Percentiles rank a stretch among this genome's conserved stretches.
These are phyloP conservation scores for Zeuzera pyrina DNA, from an alignment of 2,888 invertebrate genomes.

Conservation along the genomic window DNA sequence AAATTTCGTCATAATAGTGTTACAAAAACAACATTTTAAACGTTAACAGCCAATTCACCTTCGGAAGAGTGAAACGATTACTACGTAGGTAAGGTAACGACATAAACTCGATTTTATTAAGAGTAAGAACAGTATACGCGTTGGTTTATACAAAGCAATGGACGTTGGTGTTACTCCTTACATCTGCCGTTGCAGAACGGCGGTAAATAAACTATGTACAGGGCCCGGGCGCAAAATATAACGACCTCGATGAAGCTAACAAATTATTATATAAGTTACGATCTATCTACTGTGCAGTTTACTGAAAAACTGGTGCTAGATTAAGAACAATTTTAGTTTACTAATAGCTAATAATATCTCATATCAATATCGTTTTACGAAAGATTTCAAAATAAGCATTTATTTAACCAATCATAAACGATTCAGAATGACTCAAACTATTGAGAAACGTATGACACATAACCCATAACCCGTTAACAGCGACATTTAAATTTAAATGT, in stretches of 20 bases:
- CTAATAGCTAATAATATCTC: slow-evolving; percentile 56
- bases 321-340: slow-evolving; percentile 15
- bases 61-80: slow-evolving; percentile 14
- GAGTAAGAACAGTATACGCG: slow-evolving; percentile 6
- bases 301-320: slow-evolving; percentile 36
- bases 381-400: slow-evolving; percentile 9
- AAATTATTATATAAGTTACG: slow-evolving; percentile 22
- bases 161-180: slow-evolving; percentile 63
- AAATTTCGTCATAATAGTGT: slow-evolving; percentile 7
- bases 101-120: slow-evolving; percentile 26
- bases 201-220: slow-evolving; percentile 44
- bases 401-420: slow-evolving; percentile 4
- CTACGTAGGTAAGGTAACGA: slow-evolving; percentile 34
- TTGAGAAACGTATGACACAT: slow-evolving; percentile 7
- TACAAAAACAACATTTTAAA: slow-evolving; percentile 28
- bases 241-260: slow-evolving; percentile 26
- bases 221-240: slow-evolving; percentile 32
- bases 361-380: slow-evolving; percentile 48
- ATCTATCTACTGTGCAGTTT: slow-evolving; percentile 39
- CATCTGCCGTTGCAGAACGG: slow-evolving; percentile 43
- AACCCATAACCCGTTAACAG: too few species aligned
- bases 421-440: slow-evolving; percentile 17
- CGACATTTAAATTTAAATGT: slow-evolving; percentile 23
- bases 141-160: slow-evolving; percentile 37
- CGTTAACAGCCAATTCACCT: slow-evolving; percentile 15